Base-by-base conservation (phyloP, 2,888 invertebrate genomes). In the Sepiola atlantica region DNA sequence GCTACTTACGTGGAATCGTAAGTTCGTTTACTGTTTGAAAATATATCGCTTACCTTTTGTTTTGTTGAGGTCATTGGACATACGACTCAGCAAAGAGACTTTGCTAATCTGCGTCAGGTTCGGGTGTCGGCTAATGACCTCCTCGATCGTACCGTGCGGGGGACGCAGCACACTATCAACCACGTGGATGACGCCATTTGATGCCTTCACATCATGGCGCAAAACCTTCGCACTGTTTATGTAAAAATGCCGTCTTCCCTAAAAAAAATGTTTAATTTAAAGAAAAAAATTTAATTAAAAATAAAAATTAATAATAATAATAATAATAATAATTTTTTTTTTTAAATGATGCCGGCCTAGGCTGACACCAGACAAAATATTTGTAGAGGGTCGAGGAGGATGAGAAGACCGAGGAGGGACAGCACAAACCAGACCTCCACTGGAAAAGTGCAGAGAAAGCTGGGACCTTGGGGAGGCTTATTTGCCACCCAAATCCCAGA, bases 171-270 rank as follows among this genome's bases (percentile, higher is more conserved):
- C 96, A 54, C 95, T 95, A 94, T 96, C 96, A 61, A 96, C 94
- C 20, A 96, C 93, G 94, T 96, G 95, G 55, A 96, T 95, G 24
- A 96, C 96, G 32, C 96, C 96, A 94, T 96, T 96, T 24, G 95
- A 94, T 6, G 96, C 96, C 94, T 95, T 95, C 14, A 95, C 91
- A 90, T 96, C 96, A 18, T 95, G 95, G 21, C 94, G 94, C 6
- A 95, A 94, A 10, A 95, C 95, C 57, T 95, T 94, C 12, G 96
- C 96, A 94, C 96, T 95, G 95, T 96, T 96, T 92, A 96, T 95
- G 94, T 94, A 95, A 21, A 95, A 94, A 28, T 55, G 93, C 95
- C 95, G 94, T n/a, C 94, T 94, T n/a, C 28, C 57, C 55, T 77
- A 90, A 28, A 21, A 24, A 45, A 57, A 55, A 45, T 45, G 35